Conservation (phyloP, 2,888 invertebrate species). For the Apamea epomidion region DNA sequence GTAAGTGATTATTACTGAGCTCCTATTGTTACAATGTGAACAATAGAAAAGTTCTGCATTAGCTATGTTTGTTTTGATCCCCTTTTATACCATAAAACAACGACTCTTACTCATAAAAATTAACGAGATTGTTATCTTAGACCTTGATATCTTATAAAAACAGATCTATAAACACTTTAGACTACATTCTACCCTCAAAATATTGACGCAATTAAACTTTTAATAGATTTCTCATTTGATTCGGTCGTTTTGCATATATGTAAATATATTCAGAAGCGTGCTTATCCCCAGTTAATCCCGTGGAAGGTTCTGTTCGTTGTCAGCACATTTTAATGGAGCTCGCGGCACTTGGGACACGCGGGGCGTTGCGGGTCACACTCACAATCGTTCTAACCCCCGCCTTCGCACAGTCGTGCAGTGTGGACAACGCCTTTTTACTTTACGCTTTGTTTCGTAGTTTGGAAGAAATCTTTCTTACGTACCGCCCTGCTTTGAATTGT, state of each 20-base stretch:
- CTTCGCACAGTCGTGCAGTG: constrained; percentile 20
- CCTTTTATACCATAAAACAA: constrained; percentile 22
- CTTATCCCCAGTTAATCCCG: constrained; percentile 68
- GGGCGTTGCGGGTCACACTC: constrained; percentile 39
- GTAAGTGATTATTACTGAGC: constrained; percentile 63
- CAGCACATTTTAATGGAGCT: constrained; percentile 78
- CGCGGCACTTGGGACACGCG: constrained; percentile 39
- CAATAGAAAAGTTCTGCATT: constrained; percentile 27
- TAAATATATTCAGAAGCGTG: constrained; percentile 76
- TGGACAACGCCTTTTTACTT: constrained; percentile 34
- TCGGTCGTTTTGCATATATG: constrained; percentile 74
- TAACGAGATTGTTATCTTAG: constrained; percentile 39
- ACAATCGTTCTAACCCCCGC: constrained; percentile 41
- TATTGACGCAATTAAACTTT: constrained; percentile 75
- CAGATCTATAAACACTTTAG: constrained; percentile 29
- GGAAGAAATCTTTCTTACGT: constrained; percentile 51
- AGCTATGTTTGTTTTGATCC: constrained; percentile 51
- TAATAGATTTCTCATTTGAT: constrained; percentile 74
- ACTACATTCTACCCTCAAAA: constrained; percentile 48
- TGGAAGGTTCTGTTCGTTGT: constrained; percentile 66
- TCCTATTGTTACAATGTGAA: constrained; percentile 51
- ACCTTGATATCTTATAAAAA: constrained; percentile 19
- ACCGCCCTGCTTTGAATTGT: constrained; percentile 56
- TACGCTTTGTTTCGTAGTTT: constrained; percentile 43
- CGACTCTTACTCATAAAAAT: constrained; percentile 40